These are phyloP conservation scores for Phodopus roborovskii DNA, from an alignment of 2,113 vertebrate genomes.

Conservation along the genomic window DNA sequence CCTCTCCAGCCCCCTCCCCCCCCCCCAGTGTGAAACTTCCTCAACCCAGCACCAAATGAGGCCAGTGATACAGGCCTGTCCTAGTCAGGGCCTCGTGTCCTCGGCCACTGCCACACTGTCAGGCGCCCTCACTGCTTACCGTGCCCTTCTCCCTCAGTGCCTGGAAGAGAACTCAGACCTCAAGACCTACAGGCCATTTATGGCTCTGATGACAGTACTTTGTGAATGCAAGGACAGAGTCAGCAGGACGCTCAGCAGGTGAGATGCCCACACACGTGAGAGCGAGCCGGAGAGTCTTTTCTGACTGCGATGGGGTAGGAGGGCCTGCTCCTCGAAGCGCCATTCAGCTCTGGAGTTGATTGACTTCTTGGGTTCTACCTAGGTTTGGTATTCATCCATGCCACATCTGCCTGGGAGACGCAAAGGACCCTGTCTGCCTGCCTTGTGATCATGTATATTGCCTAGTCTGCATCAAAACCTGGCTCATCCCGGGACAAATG, in stretches of 20 bases:
- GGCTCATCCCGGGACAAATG: conserved; percentile 88
- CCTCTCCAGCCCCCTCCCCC: background rate
- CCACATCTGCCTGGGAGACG: conserved; percentile 89
- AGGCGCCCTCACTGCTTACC: background rate
- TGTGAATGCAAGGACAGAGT: conserved; percentile 90
- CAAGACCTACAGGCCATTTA: conserved; percentile 89
- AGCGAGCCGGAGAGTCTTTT: rapidly evolving
- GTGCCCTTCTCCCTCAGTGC: conserved; percentile 84
- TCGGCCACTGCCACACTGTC: too few species aligned
- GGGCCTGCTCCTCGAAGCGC: rapidly evolving
- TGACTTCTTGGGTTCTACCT: conserved; percentile 67
- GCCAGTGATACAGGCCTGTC: background rate
- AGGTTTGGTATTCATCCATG: conserved; percentile 88
- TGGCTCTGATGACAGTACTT: conserved; percentile 89
- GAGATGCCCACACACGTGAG: background rate
- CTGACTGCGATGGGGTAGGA: rapidly evolving
- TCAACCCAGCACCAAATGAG: too few species aligned
- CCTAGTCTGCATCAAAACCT: conserved; percentile 87
- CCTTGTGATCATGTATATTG: conserved; percentile 92
- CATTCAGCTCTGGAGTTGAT: background rate
- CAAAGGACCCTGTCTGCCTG: conserved; percentile 89
- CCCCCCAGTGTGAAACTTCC: background rate
- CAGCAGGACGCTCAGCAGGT: conserved; percentile 88
- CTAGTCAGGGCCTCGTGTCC: rapidly evolving
- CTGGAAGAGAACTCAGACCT: conserved; percentile 89